Conservation (phyloP, 2,888 invertebrate species). For the Caenorhabditis angaria region DNA sequence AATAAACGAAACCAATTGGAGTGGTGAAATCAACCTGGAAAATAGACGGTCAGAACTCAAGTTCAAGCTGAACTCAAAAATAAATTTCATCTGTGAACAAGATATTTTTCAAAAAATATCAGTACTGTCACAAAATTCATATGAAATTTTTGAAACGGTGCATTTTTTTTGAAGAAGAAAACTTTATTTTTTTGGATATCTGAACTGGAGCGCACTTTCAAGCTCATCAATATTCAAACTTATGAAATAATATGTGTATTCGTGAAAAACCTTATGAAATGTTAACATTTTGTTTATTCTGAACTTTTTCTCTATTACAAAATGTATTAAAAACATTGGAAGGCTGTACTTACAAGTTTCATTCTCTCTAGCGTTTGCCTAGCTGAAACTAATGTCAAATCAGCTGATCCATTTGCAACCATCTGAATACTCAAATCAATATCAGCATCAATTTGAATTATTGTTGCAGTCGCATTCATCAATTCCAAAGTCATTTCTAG, state of each 20-base stretch:
- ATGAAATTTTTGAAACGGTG: no score
- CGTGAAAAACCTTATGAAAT: no score
- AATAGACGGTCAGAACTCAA: constrained; percentile 3
- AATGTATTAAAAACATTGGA: neutral
- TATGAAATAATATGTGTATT: no score
- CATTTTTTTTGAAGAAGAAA: no score
- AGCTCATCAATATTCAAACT: no score
- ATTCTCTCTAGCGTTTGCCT: constrained; percentile 43
- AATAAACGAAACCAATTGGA: constrained; percentile 44
- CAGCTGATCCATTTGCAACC: constrained; percentile 42
- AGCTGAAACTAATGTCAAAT: constrained; percentile 40
- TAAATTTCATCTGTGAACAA: no score
- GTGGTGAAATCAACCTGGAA: constrained; percentile 44
- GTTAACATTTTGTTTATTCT: no score
- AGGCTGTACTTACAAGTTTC: constrained; percentile 33
- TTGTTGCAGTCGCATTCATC: constrained; percentile 45
- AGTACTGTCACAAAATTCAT: no score
- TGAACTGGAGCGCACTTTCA: no score
- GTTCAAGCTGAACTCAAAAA: neutral
- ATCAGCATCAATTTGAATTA: constrained; percentile 45
- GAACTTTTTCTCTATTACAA: neutral
- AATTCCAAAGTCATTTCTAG: constrained; percentile 39
- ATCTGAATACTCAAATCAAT: constrained; percentile 38
- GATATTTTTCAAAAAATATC: no score
- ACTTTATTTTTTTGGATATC: no score